These are phyloP conservation scores for Schizaphis graminum DNA, from an alignment of 2,888 invertebrate genomes.

Conservation along the genomic window DNA sequence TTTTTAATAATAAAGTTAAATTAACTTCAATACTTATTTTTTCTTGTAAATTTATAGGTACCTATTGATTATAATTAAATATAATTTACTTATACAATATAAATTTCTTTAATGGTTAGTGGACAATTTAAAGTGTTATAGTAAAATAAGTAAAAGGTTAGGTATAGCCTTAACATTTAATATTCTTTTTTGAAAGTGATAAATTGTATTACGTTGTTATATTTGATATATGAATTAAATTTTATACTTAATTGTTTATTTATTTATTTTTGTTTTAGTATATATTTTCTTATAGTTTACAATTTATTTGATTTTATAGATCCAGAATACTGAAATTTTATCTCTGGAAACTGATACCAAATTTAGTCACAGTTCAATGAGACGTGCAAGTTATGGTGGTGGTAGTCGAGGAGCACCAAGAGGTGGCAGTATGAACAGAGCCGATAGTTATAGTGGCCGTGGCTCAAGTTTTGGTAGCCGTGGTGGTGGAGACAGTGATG, in stretches of 20 bases:
- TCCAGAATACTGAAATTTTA: background rate
- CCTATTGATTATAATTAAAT: too few species aligned
- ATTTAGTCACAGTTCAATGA: constrained; percentile 53
- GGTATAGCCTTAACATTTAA: background rate
- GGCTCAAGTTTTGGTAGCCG: constrained; percentile 69
- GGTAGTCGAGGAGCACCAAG: constrained; percentile 71
- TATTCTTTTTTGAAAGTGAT: background rate
- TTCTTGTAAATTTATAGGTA: too few species aligned
- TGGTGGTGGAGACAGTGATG: constrained; percentile 67
- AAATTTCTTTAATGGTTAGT: background rate
- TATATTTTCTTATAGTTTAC: background rate
- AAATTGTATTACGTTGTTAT: background rate
- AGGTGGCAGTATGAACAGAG: constrained; percentile 68
- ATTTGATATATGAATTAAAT: background rate
- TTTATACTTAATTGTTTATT: background rate
- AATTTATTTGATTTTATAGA: background rate
- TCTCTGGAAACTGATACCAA: background rate
- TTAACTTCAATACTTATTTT: too few species aligned
- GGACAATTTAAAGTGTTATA: background rate
- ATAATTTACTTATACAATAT: background rate
- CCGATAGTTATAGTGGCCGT: constrained; percentile 71
- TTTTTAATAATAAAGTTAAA: too few species aligned
- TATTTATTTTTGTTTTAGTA: background rate
- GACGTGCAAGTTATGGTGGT: constrained; percentile 68
- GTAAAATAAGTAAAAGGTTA: background rate